Evolutionary conservation across 2,113 vertebrate species (phyloP), one percentile per base, ranked within the genome.

Genomic region (Pachyramphus minor): DNA sequence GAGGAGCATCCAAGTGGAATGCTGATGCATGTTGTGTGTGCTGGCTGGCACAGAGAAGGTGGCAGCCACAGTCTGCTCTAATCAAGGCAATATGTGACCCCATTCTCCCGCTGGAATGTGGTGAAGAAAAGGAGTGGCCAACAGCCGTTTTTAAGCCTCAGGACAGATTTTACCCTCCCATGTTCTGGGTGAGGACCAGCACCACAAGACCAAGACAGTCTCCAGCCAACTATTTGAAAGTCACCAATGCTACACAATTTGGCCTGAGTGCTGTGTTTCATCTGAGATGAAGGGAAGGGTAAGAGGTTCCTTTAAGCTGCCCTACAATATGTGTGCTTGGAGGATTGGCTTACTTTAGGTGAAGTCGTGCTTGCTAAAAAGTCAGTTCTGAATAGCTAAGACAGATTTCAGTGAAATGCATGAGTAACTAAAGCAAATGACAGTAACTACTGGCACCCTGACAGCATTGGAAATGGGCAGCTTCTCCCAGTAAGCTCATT

Each of bases 401-500:
- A 71, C 75, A 81, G 23, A 90, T 37, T 90, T 88, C 90, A 62
- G 79, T 94, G 92, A 96, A 95, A 96, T 90, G 93, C 92, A 90
- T 96, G 94, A 96, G 93, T 94, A 93, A 90, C 90, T 96, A 84
- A 63, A 94, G 73, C 76, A 92, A 96, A 95, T 84, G 79, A 92
- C 88, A 92, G 80, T 53, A 72, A 95, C 90, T 84, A 33, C 83
- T 97, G 96, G 96, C 95, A 93, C 58, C 18, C 66, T 75, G 90
- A 91, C 92, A 96, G 77, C 72, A 60, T 53, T 96, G 76, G 90
- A 94, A 95, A 92, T 0, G 0, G 83, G n/a, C 89, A 94, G 83
- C 88, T 94, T 95, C 90, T 94, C 96, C 83, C 66, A 93, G 89
- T 76, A 89, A 97, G 84, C 80, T 95, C 84, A 62, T 87, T 96